phyloP scores from a whole-genome alignment of 1,140 invertebrate species.

The Drosophila ohnishii region DNA sequence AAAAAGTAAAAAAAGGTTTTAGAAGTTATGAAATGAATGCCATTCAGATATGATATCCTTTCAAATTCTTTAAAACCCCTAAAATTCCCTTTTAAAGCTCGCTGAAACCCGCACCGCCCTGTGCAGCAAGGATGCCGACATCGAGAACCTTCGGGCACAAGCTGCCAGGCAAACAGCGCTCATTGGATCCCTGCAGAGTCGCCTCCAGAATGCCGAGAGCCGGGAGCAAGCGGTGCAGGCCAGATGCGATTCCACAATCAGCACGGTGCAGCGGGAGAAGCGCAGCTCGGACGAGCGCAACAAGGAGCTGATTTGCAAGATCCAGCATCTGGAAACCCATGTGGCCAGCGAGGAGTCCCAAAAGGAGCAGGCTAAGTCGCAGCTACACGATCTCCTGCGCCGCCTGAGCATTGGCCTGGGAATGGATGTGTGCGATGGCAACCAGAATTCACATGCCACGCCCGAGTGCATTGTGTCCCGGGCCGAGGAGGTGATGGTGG shows the following conservation, averaged over 20 bases:
- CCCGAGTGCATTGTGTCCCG: conserved; percentile 88
- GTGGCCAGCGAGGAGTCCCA: conserved; percentile 87
- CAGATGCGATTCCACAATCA: conserved; percentile 88
- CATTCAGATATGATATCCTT: neutral
- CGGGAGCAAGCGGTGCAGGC: conserved; percentile 88
- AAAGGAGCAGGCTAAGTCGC: conserved; percentile 86
- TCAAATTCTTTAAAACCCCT: neutral
- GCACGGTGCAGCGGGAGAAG: conserved; percentile 89
- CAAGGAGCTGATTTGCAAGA: conserved; percentile 89
- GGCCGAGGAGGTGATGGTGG: conserved; percentile 89
- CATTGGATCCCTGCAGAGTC: conserved; percentile 90
- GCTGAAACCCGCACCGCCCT: conserved; percentile 63
- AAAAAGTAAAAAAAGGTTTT: too few species aligned
- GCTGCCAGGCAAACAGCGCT: conserved; percentile 91
- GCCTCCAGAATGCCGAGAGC: conserved; percentile 91
- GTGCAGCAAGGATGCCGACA: conserved; percentile 70
- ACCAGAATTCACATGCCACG: conserved; percentile 84
- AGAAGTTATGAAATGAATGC: too few species aligned
- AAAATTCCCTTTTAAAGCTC: conserved; percentile 32
- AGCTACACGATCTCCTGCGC: conserved; percentile 88
- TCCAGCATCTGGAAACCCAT: conserved; percentile 88
- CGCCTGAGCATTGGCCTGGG: conserved; percentile 87
- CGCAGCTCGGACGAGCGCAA: conserved; percentile 89
- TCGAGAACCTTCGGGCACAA: conserved; percentile 87
- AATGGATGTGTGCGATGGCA: conserved; percentile 86